Percentiles rank a stretch among this genome's conserved stretches.
phyloP scores from a whole-genome alignment of 2,113 vertebrate genomes.

The Rhegmatorhina hoffmannsi region DNA sequence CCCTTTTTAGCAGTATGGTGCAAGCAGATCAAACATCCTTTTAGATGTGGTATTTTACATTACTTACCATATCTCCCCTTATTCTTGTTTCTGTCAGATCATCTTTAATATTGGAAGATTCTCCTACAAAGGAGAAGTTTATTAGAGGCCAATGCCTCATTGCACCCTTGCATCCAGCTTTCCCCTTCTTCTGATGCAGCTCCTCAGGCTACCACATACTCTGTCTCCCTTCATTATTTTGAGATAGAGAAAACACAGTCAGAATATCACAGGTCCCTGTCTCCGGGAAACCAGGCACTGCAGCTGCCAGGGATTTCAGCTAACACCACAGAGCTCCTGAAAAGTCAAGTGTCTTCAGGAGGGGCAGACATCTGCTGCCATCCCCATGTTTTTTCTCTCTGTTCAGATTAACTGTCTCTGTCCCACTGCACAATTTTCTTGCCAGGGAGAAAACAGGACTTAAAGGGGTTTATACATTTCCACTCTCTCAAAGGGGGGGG shows the following conservation, averaged over 20 bases:
- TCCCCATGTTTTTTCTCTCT: neutral
- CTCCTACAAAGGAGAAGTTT: neutral
- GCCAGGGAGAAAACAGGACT: neutral
- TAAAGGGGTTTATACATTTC: neutral
- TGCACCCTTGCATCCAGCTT: neutral
- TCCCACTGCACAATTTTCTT: neutral
- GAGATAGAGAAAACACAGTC: neutral
- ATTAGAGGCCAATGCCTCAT: neutral
- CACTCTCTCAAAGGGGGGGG: neutral
- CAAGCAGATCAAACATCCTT: neutral
- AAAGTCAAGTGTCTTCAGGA: constrained; percentile 40
- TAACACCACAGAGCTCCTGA: constrained; percentile 28
- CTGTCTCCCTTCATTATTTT: constrained; percentile 17
- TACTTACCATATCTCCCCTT: neutral
- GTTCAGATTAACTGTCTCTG: neutral
- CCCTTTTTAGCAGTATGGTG: neutral
- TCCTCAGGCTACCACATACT: neutral
- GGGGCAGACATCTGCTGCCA: neutral
- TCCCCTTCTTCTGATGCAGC: neutral
- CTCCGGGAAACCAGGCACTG: neutral
- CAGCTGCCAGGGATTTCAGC: constrained; percentile 62
- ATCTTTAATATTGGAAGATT: neutral
- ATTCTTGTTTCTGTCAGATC: neutral
- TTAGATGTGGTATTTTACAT: neutral
- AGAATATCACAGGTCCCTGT: neutral